A percentile compares a stretch with the other conserved stretches of the same genome.
phyloP scores from a whole-genome alignment of 2,797 vertebrate genomes.

The Florisuga fusca region DNA sequence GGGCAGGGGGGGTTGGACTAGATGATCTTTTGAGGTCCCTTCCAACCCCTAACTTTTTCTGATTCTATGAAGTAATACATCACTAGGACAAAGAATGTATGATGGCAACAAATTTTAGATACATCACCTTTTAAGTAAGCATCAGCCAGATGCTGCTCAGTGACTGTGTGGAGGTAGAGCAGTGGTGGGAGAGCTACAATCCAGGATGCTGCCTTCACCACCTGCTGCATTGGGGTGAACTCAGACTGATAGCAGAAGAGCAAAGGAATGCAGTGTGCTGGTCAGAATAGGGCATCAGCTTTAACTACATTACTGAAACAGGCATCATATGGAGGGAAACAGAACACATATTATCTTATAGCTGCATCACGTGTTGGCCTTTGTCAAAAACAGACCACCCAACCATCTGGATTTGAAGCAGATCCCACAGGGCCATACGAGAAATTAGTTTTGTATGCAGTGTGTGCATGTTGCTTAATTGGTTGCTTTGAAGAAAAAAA shows the following conservation, averaged over 20 bases:
- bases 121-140: not conserved
- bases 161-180: not conserved
- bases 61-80: not conserved
- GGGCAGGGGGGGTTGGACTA: no score
- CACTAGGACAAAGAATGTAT: not conserved
- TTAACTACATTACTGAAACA: not conserved
- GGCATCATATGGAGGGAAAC: not conserved
- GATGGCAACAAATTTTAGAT: not conserved
- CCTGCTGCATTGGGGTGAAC: not conserved
- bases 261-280: not conserved
- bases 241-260: not conserved
- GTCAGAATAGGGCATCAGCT: not conserved
- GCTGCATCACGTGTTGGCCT: not conserved
- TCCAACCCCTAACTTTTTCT: no score
- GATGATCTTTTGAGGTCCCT: no score
- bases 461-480: not conserved
- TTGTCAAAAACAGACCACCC: not conserved
- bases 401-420: slow-evolving; percentile 24
- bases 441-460: not conserved
- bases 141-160: not conserved
- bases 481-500: not conserved
- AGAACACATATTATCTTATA: not conserved
- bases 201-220: not conserved
- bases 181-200: not conserved
- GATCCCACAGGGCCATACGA: not conserved